Conservation (phyloP, 2,113 vertebrate genomes). For the Pedionomus torquatus region DNA sequence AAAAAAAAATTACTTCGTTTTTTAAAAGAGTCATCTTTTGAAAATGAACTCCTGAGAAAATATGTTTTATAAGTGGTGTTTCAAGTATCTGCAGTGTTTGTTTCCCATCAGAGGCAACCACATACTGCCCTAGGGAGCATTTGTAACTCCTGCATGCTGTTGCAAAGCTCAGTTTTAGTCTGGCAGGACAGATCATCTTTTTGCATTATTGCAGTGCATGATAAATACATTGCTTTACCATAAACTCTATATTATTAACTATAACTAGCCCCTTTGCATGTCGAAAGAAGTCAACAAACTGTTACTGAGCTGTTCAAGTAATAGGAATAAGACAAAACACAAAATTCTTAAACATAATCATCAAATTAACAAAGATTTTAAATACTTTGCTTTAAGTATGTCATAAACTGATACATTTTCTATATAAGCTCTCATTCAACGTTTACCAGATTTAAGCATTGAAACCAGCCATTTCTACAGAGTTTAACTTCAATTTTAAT, state of each 20-base stretch:
- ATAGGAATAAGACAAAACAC: neutral
- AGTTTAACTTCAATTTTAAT: neutral
- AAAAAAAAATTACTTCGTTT: neutral
- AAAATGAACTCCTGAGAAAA: neutral
- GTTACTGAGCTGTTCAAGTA: neutral
- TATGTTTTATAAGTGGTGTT: neutral
- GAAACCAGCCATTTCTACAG: neutral
- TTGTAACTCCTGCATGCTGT: neutral
- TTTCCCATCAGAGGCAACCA: neutral
- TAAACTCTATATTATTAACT: neutral
- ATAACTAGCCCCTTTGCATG: neutral
- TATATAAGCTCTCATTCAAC: neutral
- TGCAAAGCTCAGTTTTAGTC: slow-evolving; percentile 22
- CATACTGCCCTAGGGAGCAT: neutral
- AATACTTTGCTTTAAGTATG: neutral
- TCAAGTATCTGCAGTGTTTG: neutral
- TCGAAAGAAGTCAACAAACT: neutral
- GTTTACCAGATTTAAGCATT: neutral
- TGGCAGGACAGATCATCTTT: neutral
- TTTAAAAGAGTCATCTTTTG: neutral
- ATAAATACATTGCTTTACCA: neutral
- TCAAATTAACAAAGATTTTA: neutral
- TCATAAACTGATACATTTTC: neutral
- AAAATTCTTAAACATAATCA: neutral
- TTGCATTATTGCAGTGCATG: neutral